Evolutionary conservation across 2,888 invertebrate species (phyloP), one percentile per base, ranked within the genome.

Genomic region (Ophioninae sp.): DNA sequence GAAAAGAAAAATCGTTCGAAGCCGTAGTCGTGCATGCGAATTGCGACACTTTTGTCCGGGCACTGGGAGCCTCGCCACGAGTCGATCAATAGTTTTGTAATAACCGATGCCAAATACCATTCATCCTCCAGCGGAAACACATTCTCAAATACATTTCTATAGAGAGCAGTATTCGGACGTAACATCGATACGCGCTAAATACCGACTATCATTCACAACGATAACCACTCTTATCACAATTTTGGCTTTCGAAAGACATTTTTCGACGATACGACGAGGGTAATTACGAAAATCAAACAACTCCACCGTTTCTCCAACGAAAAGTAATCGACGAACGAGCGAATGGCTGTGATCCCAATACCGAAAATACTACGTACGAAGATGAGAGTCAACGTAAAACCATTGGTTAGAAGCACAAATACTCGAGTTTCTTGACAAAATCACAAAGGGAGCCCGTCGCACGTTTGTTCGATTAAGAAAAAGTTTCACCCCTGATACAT

Each of bases 231-330:
- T 80, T 85, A 84, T 84, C 85, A 85, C 85, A 85, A 82, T 83
- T 85, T 81, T 77, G 17, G 41, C 51, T 71, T 77, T 77, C 82
- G 82, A 86, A 83, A 85, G 82, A 86, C 81, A 82, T 86, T 77
- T 85, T 78, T 39, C 61, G n/a, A n/a, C 58, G 30, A 78, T 23
- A 41, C 22, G 10, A 44, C 13, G 17, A 13, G 67, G 72, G 82
- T n/a, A 51, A 51, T 51, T 17, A 13, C 51, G 37, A 68, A 51
- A 68, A 51, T 74, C 64, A 63, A 58, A 59, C 78, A 58, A 64
- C 64, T 74, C 64, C 17, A 51, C 73, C 69, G 41, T 44, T 56
- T 59, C 65, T 71, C n/a, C 23, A 65, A 56, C 37, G 1, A 10
- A 20, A 56, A 23, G 6, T 30, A 30, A 71, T 71, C 10, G 30